A percentile compares a stretch with the other conserved stretches of the same genome.
Evolutionary conservation across 2,797 vertebrate genomes (phyloP).

Genomic region (Eulemur albifrons): DNA sequence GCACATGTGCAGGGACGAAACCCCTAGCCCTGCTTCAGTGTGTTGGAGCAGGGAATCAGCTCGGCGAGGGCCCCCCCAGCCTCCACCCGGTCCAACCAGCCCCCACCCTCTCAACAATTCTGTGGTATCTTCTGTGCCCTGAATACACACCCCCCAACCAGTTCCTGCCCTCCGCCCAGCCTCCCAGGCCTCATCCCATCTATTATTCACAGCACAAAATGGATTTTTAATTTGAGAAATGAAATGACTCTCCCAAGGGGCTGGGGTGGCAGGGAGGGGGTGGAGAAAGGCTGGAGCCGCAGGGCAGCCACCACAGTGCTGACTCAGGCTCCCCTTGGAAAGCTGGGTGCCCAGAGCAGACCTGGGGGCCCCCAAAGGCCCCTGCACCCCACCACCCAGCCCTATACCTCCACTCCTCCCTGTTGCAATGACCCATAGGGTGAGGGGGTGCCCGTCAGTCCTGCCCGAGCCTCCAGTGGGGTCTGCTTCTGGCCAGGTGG

Average conservation of each 20-base stretch:
- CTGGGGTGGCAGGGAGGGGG: not conserved
- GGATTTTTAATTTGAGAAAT: slow-evolving; percentile 82
- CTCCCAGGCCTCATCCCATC: slow-evolving; percentile 57
- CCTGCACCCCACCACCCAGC: not conserved
- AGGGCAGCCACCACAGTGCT: not conserved
- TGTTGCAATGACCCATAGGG: not conserved
- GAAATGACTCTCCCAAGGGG: slow-evolving; percentile 79
- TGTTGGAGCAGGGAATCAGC: not conserved
- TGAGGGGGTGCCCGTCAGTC: rapidly evolving
- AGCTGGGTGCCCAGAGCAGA: not conserved
- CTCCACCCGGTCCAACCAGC: not conserved
- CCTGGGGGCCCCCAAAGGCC: not conserved
- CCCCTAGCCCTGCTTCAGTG: not conserved
- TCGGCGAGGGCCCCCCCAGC: too few relatives aligned
- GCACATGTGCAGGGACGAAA: not conserved
- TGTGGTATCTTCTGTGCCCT: not conserved
- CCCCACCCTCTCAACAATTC: not conserved
- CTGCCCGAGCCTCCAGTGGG: not conserved
- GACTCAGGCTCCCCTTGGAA: slow-evolving; percentile 3
- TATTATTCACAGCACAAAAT: slow-evolving; percentile 78
- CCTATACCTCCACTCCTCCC: not conserved
- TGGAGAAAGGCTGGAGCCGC: not conserved
- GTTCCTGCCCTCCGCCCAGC: not conserved
- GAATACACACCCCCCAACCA: not conserved
- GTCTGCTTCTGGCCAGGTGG: not conserved